phyloP scores from a whole-genome alignment of 2,888 invertebrate genomes.

The Caenorhabditis panamensis region DNA sequence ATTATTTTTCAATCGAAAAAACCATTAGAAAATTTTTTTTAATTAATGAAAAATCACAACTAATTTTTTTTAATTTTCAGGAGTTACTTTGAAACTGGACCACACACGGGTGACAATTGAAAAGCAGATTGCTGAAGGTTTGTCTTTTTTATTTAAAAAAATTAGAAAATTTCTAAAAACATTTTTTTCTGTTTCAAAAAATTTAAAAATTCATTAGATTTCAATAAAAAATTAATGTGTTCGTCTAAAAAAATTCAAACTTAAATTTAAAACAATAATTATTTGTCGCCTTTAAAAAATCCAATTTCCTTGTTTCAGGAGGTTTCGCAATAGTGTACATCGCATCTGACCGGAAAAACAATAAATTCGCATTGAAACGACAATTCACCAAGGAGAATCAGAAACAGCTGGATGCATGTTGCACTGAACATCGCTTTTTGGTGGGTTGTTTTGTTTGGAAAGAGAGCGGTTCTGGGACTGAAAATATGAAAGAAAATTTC shows the following conservation, averaged over 20 bases:
- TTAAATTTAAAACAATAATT: too few relatives aligned
- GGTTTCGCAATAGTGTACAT: conserved; percentile 94
- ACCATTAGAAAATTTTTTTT: background rate
- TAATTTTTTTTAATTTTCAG: conserved; percentile 26
- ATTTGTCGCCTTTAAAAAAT: too few relatives aligned
- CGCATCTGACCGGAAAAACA: conserved; percentile 86
- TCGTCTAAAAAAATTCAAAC: too few relatives aligned
- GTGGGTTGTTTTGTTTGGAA: conserved; percentile 83
- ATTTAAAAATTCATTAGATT: too few relatives aligned
- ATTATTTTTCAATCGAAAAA: background rate
- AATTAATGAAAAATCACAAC: too few relatives aligned
- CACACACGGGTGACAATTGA: conserved; percentile 76
- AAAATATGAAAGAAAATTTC: background rate
- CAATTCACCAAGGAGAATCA: conserved; percentile 94
- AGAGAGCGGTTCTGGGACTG: too few relatives aligned
- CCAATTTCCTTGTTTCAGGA: conserved; percentile 85
- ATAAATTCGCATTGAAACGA: conserved; percentile 90
- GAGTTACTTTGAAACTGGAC: conserved; percentile 47
- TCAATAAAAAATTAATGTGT: too few relatives aligned
- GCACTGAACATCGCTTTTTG: conserved; percentile 92
- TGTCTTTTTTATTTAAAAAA: too few relatives aligned
- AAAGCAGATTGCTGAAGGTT: conserved; percentile 80
- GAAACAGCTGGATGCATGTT: conserved; percentile 87
- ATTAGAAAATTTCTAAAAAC: conserved; percentile 2
- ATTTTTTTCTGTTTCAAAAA: background rate